A percentile compares a stretch with the other conserved stretches of the same genome.
Evolutionary conservation across 2,888 invertebrate species (phyloP).

Genomic region (Drosophila gaucha): DNA sequence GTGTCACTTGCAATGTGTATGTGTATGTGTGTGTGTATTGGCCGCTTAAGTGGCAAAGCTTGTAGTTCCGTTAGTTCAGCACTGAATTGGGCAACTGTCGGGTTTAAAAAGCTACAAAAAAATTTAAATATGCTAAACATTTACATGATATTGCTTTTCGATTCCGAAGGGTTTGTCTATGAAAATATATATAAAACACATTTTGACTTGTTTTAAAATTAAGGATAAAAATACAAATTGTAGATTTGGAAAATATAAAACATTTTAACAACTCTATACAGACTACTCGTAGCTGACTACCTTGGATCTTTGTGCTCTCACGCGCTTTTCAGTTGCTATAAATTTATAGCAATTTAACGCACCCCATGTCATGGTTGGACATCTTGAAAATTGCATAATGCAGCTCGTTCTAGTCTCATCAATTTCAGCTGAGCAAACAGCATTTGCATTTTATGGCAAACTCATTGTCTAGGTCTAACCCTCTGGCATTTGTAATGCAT

Average conservation of each 20-base stretch:
- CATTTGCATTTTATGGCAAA: conserved; percentile 55
- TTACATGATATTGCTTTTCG: conserved; percentile 10
- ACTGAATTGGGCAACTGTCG: conserved; percentile 26
- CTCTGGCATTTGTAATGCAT: conserved; percentile 68
- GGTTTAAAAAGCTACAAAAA: conserved; percentile 20
- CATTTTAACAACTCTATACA: neutral
- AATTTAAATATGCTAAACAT: conserved; percentile 12
- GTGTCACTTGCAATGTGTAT: conserved; percentile 6
- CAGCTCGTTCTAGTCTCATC: conserved; percentile 29
- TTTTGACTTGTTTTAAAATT: neutral
- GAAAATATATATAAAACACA: neutral
- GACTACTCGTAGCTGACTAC: neutral
- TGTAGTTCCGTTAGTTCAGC: conserved; percentile 41
- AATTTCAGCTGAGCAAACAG: conserved; percentile 48
- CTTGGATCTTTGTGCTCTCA: no score
- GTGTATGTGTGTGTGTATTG: conserved; percentile 13
- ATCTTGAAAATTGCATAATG: conserved; percentile 28
- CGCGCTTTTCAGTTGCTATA: conserved; percentile 1
- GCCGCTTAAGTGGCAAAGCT: conserved; percentile 50
- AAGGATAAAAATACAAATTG: neutral
- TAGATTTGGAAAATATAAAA: neutral
- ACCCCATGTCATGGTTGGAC: neutral
- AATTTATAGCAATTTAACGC: conserved; percentile 2
- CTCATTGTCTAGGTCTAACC: conserved; percentile 59
- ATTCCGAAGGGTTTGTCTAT: conserved; percentile 1